Evolutionary conservation across 2,113 vertebrate species (phyloP), one percentile per base, ranked within the genome.

Genomic region (Syrmaticus mikado): DNA sequence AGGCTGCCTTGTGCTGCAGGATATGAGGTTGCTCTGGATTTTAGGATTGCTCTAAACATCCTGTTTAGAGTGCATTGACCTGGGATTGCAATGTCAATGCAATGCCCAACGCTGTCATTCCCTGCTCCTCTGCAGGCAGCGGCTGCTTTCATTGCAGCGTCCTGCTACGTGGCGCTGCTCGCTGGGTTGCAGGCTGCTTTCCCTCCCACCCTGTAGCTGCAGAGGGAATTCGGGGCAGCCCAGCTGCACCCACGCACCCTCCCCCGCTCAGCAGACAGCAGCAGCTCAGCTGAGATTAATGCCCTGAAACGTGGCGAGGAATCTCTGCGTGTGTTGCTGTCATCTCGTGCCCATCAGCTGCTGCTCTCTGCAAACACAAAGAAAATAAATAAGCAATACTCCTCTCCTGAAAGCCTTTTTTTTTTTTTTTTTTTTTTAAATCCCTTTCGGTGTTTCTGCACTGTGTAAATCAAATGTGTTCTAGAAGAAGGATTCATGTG

Each of bases 321-420:
- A 13, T 66, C 85, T 83, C 22, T 52, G 41, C 74, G 64, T 45
- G 62, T 62, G 32, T 7, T 18, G 52, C 89, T 93, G 92, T 93
- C 74, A 84, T 90, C 87, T 95, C 81, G 67, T 92, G 81, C 74
- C 93, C 62, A 14, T 92, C 91, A 92, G 77, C 83, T 93, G 86
- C 41, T 92, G 5, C 60, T 80, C 85, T 83, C 41, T 61, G 77
- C 32, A 84, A 81, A 34, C 66, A 60, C 28, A 66, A 46, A 64
- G 38, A 38, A 38, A 38, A 38, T 38, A 38, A 38, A 38, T 38
- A 38, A 38, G 38, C 38, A 38, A 38, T 10, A 38, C 61, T 78
- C n/a, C 7, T 75, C 41, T 84, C 77, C 60, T 82, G n/a, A 64
- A 84, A 90, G 50, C 38, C 19, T 3, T 50, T 71, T 17, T 32